A percentile compares a stretch with the other conserved stretches of the same genome.
Evolutionary conservation across 2,888 invertebrate species (phyloP).

Genomic region (Drosophila conformis): DNA sequence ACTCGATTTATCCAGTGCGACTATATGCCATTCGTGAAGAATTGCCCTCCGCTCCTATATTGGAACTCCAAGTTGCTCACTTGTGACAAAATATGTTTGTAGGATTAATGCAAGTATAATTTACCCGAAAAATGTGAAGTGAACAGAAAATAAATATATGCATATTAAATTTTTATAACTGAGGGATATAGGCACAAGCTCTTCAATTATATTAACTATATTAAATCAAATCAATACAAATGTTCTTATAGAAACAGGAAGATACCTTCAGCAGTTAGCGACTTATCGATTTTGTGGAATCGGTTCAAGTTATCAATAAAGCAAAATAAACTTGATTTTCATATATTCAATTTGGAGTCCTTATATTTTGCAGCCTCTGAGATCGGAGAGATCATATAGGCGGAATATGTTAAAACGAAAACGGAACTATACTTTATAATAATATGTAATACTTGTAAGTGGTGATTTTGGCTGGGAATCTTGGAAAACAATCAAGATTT

Average conservation of each 20-base stretch:
- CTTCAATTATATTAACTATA: not conserved
- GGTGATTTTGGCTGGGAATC: not conserved
- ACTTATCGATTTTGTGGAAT: not conserved
- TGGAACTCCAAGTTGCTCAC: slow-evolving; percentile 63
- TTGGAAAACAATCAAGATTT: not conserved
- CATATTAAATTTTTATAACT: not conserved
- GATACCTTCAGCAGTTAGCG: not conserved
- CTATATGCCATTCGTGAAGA: slow-evolving; percentile 60
- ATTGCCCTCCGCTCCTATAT: slow-evolving; percentile 48
- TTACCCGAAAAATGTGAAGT: not conserved
- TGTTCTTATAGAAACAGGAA: not conserved
- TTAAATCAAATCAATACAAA: not conserved
- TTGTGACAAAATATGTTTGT: slow-evolving; percentile 62
- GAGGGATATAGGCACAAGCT: not conserved
- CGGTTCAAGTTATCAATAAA: not conserved
- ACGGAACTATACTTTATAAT: not conserved
- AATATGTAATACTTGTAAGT: not conserved
- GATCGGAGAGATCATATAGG: not conserved
- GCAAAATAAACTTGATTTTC: not conserved
- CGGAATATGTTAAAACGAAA: not conserved
- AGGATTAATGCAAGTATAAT: not conserved
- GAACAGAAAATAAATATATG: not conserved
- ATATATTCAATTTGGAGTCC: not conserved
- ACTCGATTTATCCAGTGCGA: slow-evolving; percentile 58
- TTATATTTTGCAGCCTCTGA: not conserved